phyloP scores from a whole-genome alignment of 2,797 vertebrate species.

The Novumbra hubbsi region DNA sequence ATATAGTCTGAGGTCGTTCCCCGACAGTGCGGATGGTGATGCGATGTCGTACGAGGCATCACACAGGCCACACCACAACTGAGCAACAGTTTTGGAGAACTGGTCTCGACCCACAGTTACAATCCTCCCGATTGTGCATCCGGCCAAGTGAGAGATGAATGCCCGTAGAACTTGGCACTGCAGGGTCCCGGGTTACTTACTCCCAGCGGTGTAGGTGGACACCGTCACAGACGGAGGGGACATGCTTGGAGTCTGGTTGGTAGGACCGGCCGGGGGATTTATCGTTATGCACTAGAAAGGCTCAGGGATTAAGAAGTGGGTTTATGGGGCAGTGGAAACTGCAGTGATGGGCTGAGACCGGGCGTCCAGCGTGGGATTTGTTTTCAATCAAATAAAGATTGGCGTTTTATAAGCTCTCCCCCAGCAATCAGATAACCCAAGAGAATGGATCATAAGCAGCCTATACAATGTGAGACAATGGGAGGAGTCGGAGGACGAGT shows the following conservation, averaged over 20 bases:
- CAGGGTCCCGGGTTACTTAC: constrained; percentile 31
- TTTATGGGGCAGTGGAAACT: constrained; percentile 68
- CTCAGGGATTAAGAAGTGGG: constrained; percentile 78
- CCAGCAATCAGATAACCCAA: not conserved
- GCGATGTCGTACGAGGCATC: constrained; percentile 1
- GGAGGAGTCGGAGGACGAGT: not conserved
- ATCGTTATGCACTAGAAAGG: constrained; percentile 63
- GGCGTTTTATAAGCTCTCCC: constrained; percentile 21
- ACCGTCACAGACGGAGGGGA: constrained; percentile 34
- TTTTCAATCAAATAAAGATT: constrained; percentile 76
- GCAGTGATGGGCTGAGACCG: constrained; percentile 60
- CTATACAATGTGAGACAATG: not conserved
- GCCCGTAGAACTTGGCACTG: too few species aligned
- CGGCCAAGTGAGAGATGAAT: too few species aligned
- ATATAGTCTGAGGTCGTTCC: constrained; percentile 9
- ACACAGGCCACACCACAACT: constrained; percentile 16
- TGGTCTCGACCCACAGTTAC: constrained; percentile 39
- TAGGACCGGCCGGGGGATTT: constrained; percentile 57
- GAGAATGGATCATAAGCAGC: not conserved
- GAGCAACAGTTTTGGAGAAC: not conserved
- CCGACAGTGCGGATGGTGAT: not conserved
- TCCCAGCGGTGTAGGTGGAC: constrained; percentile 48
- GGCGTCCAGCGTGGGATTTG: constrained; percentile 69
- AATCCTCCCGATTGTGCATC: too few species aligned
- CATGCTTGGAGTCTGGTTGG: constrained; percentile 42